These are phyloP conservation scores for Urocitellus parryii DNA, from an alignment of 2,113 vertebrate genomes.

Conservation along the genomic window DNA sequence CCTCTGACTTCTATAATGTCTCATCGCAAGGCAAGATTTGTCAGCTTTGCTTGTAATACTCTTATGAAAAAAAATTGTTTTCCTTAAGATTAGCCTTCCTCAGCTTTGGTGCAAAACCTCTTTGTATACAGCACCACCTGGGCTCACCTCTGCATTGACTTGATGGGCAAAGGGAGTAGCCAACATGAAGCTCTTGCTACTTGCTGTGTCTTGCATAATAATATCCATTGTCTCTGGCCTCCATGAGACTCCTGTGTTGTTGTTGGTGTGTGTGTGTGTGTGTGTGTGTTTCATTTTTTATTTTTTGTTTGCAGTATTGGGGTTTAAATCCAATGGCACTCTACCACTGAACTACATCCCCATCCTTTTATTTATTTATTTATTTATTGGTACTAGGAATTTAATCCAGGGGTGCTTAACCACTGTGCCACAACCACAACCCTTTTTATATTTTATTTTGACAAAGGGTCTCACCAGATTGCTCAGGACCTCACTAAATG, in stretches of 20 bases:
- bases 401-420: neutral
- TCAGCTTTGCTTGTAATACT: neutral
- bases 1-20: too few relatives aligned
- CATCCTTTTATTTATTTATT: neutral
- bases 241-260: too few relatives aligned
- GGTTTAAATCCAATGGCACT: too few relatives aligned
- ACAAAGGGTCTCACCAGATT: neutral
- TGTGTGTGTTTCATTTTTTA: too few relatives aligned
- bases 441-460: neutral
- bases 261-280: too few relatives aligned
- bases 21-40: neutral
- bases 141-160: neutral
- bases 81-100: neutral
- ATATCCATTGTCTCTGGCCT: neutral
- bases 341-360: too few relatives aligned
- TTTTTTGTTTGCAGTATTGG: too few relatives aligned
- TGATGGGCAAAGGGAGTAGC: neutral
- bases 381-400: neutral
- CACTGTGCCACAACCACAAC: too few relatives aligned
- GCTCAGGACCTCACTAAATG: neutral
- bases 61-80: neutral
- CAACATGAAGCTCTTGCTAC: too few relatives aligned
- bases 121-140: neutral
- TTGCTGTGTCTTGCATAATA: neutral
- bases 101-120: neutral